Evolutionary conservation across 2,797 vertebrate species (phyloP).

Genomic region (Gymnoscopelus microlampas): DNA sequence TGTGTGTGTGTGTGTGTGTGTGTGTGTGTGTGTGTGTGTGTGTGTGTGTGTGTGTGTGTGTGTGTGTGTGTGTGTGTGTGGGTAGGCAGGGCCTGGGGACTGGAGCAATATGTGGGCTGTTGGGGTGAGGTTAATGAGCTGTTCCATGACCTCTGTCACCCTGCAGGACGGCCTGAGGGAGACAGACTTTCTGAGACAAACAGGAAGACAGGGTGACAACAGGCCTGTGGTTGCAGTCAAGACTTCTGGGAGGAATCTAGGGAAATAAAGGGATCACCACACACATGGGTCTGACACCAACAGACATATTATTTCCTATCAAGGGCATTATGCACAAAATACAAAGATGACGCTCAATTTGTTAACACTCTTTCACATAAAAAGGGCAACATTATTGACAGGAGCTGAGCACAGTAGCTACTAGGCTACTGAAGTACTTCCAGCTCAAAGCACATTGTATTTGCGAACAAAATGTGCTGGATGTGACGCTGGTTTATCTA

Average conservation of each 20-base stretch:
- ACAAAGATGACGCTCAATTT: too few relatives aligned
- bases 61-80: conserved; percentile 43
- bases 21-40: conserved; percentile 46
- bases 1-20: background rate
- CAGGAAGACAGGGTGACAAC: conserved; percentile 76
- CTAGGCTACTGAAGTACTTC: background rate
- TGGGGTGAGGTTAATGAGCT: conserved; percentile 83
- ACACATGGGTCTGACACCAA: conserved; percentile 17
- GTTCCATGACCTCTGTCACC: conserved; percentile 78
- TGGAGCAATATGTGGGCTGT: conserved; percentile 75
- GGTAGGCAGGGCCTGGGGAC: conserved; percentile 59
- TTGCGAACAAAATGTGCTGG: background rate
- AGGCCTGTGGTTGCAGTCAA: conserved; percentile 53
- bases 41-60: conserved; percentile 10
- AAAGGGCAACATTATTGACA: background rate
- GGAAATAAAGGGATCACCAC: conserved; percentile 20
- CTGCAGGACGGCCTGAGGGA: conserved; percentile 70
- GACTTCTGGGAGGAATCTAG: conserved; percentile 42
- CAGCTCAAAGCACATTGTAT: conserved; percentile 5
- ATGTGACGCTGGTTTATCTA: background rate
- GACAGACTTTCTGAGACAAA: conserved; percentile 67
- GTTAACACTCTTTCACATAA: too few relatives aligned
- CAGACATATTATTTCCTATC: conserved; percentile 1
- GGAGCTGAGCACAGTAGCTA: background rate
- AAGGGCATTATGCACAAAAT: background rate